Conservation (phyloP, 1,140 invertebrate species). For the Acromyrmex echinatior region DNA sequence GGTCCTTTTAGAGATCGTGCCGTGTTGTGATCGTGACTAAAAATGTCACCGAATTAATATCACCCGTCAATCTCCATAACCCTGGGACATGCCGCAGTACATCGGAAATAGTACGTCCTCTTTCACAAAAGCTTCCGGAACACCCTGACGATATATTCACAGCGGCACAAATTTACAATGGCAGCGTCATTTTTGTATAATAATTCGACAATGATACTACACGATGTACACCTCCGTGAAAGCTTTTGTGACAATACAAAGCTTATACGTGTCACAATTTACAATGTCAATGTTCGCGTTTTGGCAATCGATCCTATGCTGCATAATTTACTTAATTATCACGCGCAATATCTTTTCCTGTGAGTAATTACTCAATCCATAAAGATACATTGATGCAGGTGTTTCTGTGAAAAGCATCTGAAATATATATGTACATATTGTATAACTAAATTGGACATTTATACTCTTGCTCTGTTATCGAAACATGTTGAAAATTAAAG, state of each 20-base stretch:
- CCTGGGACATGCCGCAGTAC: not conserved
- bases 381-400: not conserved
- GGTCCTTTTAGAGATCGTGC: constrained; percentile 15
- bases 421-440: not conserved
- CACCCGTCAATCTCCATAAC: constrained; percentile 22
- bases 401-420: not conserved
- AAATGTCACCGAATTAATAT: constrained; percentile 59
- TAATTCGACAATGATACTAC: constrained; percentile 14
- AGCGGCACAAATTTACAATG: constrained; percentile 46
- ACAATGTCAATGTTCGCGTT: not conserved
- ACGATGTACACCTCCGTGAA: constrained; percentile 2
- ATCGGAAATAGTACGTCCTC: constrained; percentile 13
- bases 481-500: not conserved
- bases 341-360: constrained; percentile 16
- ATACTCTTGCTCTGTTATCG: not conserved
- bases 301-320: not conserved
- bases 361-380: not conserved
- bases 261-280: constrained; percentile 49
- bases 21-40: constrained; percentile 13
- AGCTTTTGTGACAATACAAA: constrained; percentile 2
- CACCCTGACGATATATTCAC: constrained; percentile 8
- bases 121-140: constrained; percentile 42
- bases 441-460: not conserved
- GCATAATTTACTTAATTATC: constrained; percentile 3
- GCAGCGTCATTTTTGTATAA: constrained; percentile 52